Conservation (phyloP, 2,888 invertebrate genomes). For the Patella ulyssiponensis region DNA sequence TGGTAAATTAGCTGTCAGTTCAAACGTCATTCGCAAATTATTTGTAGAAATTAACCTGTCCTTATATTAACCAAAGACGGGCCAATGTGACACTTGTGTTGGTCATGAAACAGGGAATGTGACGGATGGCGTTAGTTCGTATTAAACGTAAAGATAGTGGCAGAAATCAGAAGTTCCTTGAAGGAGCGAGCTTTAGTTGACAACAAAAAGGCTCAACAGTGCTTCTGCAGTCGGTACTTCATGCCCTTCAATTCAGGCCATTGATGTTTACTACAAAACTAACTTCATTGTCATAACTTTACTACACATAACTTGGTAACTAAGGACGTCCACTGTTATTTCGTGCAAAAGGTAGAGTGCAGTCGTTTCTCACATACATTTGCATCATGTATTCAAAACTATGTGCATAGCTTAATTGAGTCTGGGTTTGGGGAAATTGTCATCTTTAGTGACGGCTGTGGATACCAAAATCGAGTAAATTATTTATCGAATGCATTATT, state of each 20-base stretch:
- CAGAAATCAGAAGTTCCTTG: too few relatives aligned
- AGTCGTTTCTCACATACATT: too few relatives aligned
- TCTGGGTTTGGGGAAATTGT: background rate
- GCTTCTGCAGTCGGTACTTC: too few relatives aligned
- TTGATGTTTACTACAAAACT: too few relatives aligned
- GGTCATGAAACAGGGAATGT: slow-evolving; percentile 8
- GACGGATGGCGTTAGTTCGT: background rate
- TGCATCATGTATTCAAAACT: background rate
- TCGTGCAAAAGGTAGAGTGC: too few relatives aligned
- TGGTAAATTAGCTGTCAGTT: slow-evolving; percentile 1
- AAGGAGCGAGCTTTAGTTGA: too few relatives aligned
- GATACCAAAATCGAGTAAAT: background rate
- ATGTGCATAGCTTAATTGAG: background rate
- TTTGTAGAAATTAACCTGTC: background rate
- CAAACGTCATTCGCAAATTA: background rate
- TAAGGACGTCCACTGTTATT: too few relatives aligned
- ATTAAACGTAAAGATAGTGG: background rate
- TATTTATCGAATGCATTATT: too few relatives aligned
- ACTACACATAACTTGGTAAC: too few relatives aligned
- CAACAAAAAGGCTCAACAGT: too few relatives aligned
- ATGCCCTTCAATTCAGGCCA: too few relatives aligned
- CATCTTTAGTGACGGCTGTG: background rate
- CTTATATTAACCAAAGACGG: background rate
- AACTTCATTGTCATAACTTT: too few relatives aligned
- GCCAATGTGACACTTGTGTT: background rate